Evolutionary conservation across 2,888 invertebrate genomes (phyloP), one percentile per base, ranked within the genome.

Genomic region (Isoperla grammatica): DNA sequence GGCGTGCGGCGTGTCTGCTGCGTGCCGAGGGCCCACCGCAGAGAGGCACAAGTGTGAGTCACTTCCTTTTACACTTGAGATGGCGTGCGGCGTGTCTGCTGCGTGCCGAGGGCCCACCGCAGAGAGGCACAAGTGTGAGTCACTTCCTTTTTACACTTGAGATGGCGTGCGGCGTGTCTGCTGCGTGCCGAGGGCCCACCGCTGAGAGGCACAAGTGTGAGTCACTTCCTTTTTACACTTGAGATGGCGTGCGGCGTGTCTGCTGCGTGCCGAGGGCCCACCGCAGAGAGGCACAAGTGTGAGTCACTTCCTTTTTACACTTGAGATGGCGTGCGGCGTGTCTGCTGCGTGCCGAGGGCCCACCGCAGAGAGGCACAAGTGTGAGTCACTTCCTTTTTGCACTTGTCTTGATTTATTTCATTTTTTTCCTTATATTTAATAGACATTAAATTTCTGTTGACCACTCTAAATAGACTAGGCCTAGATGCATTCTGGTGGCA

Each of bases 341-440:
- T 95, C 95, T 60, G 95, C 95, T 0, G 93, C 95, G 22, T 95
- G 95, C 72, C 76, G 94, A 15, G 95, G 95, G 1, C 95, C 95
- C 0, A 79, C 84, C 40, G 87, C 88, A 1, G 94, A 95, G 74
- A 77, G 95, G 67, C 87, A 91, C 67, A 94, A 95, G 73, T 94
- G 90, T 90, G 74, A 80, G 82, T 75, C 45, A 13, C 40, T 5
- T n/a, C n/a, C n/a, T n/a, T n/a, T n/a, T n/a, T n/a, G n/a, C n/a
- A n/a, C n/a, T n/a, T n/a, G n/a, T n/a, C n/a, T n/a, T n/a, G n/a
- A n/a, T n/a, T n/a, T n/a, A n/a, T n/a, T n/a, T n/a, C n/a, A n/a
- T n/a, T n/a, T n/a, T n/a, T n/a, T n/a, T n/a, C n/a, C n/a, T n/a
- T n/a, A n/a, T n/a, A n/a, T n/a, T n/a, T n/a, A n/a, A n/a, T n/a